Base-by-base conservation (phyloP, 1,140 invertebrate genomes). In the Riptortus pedestris region DNA sequence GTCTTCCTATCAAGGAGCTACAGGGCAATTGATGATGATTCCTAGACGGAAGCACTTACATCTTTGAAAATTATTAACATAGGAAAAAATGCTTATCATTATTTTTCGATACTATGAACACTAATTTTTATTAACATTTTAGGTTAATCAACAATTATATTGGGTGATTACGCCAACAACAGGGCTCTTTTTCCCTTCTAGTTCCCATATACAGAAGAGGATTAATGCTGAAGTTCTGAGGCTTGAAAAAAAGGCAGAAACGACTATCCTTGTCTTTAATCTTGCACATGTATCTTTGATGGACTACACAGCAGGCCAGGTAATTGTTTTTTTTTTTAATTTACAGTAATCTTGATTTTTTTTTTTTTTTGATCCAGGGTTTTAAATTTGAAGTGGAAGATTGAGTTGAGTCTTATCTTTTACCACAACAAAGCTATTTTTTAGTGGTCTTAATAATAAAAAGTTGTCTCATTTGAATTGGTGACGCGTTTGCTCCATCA, bases 251-350 rank as follows among this genome's bases (percentile, higher is more conserved):
- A 61, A 71, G 18, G 66, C 65, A 22, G 29, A 62, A 63, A 38
- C 64, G 1, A 70, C 60, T 47, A 63, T 62, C 45, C 16, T 61
- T 27, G 75, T 83, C 28, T 72, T 83, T n/a, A 78, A 83, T 68
- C 81, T 79, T 64, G 71, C 72, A 29, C 75, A 79, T 66, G 72
- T 83, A 18, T 75, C 76, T 43, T 73, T 73, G 58, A 75, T 78
- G 24, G 82, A 83, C 68, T 82, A 76, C 68, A 83, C 81, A 0
- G 78, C 80, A 20, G 78, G 77, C 22, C 78, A 82, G 73, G 81
- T 81, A 76, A 70, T 59, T 31, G 51, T 16, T 65, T 51, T 59
- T n/a, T 16, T 63, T 7, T 14, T 7, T 38, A 5, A 5, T 38
- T 38, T 38, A 38, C 14, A 7, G 31, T 38, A 38, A 7, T 38